Evolutionary conservation across 1,140 invertebrate genomes (phyloP).

Genomic region (Lepidostoma basale): DNA sequence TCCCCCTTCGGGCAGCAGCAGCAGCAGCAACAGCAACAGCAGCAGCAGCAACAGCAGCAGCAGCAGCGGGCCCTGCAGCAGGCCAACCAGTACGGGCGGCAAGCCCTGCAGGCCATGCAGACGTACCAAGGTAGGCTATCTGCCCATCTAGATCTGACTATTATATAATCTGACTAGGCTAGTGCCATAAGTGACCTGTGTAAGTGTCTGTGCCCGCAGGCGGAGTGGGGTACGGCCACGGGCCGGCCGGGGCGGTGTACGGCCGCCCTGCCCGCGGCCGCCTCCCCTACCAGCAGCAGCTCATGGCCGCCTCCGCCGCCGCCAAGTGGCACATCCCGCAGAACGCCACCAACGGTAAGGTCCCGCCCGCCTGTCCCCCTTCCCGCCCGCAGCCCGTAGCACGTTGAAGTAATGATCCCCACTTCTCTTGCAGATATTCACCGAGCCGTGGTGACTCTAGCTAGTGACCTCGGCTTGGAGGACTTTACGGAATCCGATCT

Average conservation of each 20-base stretch:
- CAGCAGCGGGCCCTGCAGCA: slow-evolving; percentile 30
- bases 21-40: slow-evolving; percentile 41
- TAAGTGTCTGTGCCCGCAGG: background rate
- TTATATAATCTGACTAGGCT: background rate
- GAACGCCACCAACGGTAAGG: slow-evolving; percentile 53
- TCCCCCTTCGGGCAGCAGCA: slow-evolving; percentile 48
- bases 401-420: too few relatives aligned
- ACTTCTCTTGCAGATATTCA: too few relatives aligned
- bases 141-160: background rate
- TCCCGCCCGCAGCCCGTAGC: too few relatives aligned
- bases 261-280: slow-evolving; percentile 46
- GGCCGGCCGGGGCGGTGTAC: slow-evolving; percentile 36
- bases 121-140: slow-evolving; percentile 52
- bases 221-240: slow-evolving; percentile 11
- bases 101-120: slow-evolving; percentile 47
- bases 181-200: too few relatives aligned
- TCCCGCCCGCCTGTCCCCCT: too few relatives aligned
- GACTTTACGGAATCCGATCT: too few relatives aligned
- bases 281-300: slow-evolving; percentile 41
- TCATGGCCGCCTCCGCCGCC: slow-evolving; percentile 30
- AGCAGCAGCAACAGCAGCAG: slow-evolving; percentile 50
- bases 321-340: slow-evolving; percentile 74
- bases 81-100: slow-evolving; percentile 40
- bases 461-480: too few relatives aligned
- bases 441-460: too few relatives aligned